A percentile compares a stretch with the other conserved stretches of the same genome.
These are phyloP conservation scores for Embidobia sp. DNA, from an alignment of 2,888 invertebrate species.

Conservation along the genomic window DNA sequence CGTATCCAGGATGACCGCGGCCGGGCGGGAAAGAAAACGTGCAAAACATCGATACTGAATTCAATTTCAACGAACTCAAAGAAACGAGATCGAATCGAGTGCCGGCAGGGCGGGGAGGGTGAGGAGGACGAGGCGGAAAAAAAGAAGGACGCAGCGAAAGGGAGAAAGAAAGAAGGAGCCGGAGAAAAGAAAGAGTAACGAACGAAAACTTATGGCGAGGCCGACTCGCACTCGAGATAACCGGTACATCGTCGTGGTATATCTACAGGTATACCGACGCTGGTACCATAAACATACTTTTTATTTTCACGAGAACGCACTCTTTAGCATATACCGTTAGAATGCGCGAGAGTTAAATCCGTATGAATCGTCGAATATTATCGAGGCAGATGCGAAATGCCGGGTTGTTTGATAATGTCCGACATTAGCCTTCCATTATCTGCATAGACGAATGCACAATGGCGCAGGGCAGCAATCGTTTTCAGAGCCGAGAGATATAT, in stretches of 20 bases:
- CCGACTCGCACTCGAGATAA: constrained; percentile 72
- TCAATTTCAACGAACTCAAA: constrained; percentile 62
- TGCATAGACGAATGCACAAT: constrained; percentile 57
- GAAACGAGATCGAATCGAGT: constrained; percentile 59
- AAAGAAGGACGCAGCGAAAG: constrained; percentile 32
- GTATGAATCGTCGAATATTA: constrained; percentile 63
- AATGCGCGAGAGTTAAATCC: constrained; percentile 54
- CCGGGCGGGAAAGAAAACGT: constrained; percentile 59
- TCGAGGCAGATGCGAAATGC: constrained; percentile 59
- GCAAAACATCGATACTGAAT: constrained; percentile 63
- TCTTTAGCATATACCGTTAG: constrained; percentile 67
- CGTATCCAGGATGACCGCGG: constrained; percentile 51
- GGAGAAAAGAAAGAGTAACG: constrained; percentile 58
- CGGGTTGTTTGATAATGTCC: constrained; percentile 58
- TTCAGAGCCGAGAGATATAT: constrained; percentile 22
- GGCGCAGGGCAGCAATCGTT: constrained; percentile 36
- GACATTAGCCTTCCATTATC: constrained; percentile 65
- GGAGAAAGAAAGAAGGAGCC: constrained; percentile 43
- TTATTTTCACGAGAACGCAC: constrained; percentile 69
- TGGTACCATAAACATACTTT: constrained; percentile 74
- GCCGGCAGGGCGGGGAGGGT: constrained; percentile 18
- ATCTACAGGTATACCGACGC: constrained; percentile 72
- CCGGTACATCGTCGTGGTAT: constrained; percentile 71
- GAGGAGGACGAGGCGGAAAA: constrained; percentile 3
- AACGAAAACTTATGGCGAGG: constrained; percentile 67